Evolutionary conservation across 30 jellyfish, hydroid and myxozoan genomes (phyloP).

Genomic region (Turritopsis dohrnii): DNA sequence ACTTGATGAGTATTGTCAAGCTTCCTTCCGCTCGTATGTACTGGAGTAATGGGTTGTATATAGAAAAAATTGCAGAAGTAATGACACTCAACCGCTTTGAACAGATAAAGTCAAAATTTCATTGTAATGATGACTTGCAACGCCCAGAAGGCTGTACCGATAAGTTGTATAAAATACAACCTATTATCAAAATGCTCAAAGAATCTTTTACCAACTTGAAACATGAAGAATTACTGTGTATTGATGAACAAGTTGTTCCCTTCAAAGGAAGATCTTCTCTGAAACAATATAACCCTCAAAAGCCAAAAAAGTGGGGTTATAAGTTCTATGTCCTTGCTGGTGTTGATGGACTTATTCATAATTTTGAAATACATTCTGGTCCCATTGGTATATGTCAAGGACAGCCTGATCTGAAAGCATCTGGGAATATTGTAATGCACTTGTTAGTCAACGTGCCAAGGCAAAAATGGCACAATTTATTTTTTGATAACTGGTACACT

Average conservation of each 20-base stretch:
- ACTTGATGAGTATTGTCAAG: neutral
- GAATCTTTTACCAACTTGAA: neutral
- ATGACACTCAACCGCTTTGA: no score
- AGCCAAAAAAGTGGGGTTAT: neutral
- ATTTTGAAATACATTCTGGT: conserved; percentile 21
- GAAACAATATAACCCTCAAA: no score
- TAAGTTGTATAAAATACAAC: neutral
- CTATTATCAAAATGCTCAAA: neutral
- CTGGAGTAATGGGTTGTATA: no score
- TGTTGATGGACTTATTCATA: neutral
- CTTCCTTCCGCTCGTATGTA: neutral
- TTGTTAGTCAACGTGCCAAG: conserved; percentile 10
- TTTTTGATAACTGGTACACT: conserved; percentile 25
- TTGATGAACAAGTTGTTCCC: neutral
- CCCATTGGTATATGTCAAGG: conserved; percentile 26
- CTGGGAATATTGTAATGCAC: conserved; percentile 22
- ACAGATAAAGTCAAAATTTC: no score
- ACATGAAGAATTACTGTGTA: neutral
- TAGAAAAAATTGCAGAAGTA: no score
- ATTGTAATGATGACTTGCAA: no score
- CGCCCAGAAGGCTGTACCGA: neutral
- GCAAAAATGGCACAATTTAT: conserved; percentile 24
- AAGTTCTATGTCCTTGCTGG: neutral
- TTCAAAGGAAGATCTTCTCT: no score
- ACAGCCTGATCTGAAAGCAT: conserved; percentile 31